These are phyloP conservation scores for Crax fasciolata DNA, from an alignment of 2,797 vertebrate genomes.

Conservation along the genomic window DNA sequence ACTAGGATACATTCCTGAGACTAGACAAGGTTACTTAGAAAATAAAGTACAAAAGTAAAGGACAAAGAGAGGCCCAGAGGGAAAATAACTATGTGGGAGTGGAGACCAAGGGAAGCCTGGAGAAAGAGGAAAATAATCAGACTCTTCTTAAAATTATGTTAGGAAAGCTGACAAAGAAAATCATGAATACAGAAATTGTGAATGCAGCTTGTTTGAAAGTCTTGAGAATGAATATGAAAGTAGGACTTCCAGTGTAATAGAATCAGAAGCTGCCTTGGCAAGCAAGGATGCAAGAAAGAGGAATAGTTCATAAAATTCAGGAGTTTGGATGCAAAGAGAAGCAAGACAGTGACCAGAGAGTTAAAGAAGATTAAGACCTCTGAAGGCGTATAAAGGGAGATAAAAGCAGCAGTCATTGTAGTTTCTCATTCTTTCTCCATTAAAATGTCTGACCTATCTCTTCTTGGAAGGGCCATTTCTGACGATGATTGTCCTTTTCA, in stretches of 20 bases:
- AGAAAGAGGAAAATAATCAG: neutral
- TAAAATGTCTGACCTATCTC: neutral
- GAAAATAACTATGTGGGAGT: neutral
- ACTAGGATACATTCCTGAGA: neutral
- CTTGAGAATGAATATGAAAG: neutral
- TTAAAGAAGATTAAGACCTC: neutral
- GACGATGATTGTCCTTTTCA: neutral
- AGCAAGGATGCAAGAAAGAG: neutral
- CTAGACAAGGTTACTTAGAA: neutral
- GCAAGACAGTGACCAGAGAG: neutral
- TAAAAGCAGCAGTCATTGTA: neutral
- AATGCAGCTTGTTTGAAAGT: neutral
- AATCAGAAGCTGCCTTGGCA: neutral
- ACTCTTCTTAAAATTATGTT: neutral
- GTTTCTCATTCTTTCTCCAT: neutral
- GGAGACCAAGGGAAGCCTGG: neutral
- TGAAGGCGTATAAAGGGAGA: neutral
- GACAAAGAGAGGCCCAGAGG: neutral
- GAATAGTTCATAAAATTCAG: neutral
- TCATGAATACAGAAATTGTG: neutral
- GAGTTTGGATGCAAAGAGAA: neutral
- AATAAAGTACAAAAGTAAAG: slow-evolving; percentile 1
- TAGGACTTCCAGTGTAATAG: neutral
- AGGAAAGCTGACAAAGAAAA: neutral
- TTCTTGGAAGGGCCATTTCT: neutral